Base-by-base conservation (phyloP, 2,113 vertebrate genomes). In the Myrmecobius fasciatus region DNA sequence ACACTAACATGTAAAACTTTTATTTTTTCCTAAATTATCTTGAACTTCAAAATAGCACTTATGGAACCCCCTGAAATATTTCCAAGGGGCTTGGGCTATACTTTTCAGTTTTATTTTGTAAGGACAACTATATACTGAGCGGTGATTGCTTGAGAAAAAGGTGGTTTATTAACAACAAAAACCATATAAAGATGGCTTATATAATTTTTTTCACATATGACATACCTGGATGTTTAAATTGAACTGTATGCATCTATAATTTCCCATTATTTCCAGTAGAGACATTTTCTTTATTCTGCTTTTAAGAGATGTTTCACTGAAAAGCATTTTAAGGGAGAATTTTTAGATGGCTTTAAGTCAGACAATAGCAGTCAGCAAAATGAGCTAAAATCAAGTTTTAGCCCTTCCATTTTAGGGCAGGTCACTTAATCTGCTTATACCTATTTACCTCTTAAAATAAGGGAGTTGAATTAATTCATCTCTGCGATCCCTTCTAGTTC, bases 21-120 rank as follows among this genome's bases (percentile, higher is more conserved):
- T 28, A 52, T 51, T 8, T 92, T 92, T 48, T 0, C 60, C 93
- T n/a, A 89, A 89, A n/a, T 91, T 92, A 93, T 0, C 20, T 3
- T 89, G 52, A 83, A 88, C 53, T 43, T 25, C 20, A 24, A 22
- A 22, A 11, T 51, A 26, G 2, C 25, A 0, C 3, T 25, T 1
- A 0, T 0, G 36, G 56, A 22, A 47, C 26, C 1, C 0, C 56
- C 11, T 3, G 11, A 25, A 25, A 9, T 6, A 0, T 47, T 36
- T 1, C 17, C 2, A 1, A 6, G 10, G 89, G 92, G 25, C 14
- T 25, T 0, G 3, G 0, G 43, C 24, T 0, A 0, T 43, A 43
- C 17, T 0, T 8, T 0, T 47, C 2, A 8, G 14, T 20, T 8
- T 49, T 8, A 0, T 11, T 43, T 24, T 1, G 4, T 1, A 10